phyloP scores from a whole-genome alignment of 1,140 invertebrate genomes.

The Polypedilum pembai region DNA sequence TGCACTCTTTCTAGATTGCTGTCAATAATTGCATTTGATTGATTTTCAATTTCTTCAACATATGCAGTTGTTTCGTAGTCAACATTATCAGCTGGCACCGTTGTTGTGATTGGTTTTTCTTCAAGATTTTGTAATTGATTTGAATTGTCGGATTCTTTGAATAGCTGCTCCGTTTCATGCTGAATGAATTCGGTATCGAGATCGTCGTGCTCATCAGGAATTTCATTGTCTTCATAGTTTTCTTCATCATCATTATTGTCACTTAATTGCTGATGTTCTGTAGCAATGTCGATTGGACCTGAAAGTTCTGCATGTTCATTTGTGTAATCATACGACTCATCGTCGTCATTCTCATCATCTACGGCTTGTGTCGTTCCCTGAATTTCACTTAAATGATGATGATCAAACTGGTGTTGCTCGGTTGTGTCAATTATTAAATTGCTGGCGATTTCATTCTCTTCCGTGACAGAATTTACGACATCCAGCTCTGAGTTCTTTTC shows the following conservation, averaged over 20 bases:
- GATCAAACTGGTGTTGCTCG: constrained; percentile 29
- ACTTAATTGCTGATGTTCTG: not conserved
- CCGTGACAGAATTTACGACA: constrained; percentile 30
- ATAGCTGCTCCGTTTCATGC: constrained; percentile 21
- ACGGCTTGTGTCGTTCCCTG: constrained; percentile 31
- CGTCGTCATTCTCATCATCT: constrained; percentile 31
- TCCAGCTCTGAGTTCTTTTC: constrained; percentile 26
- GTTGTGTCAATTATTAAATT: constrained; percentile 36
- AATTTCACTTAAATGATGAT: constrained; percentile 29
- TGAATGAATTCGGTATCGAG: not conserved
- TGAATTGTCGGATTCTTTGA: not conserved
- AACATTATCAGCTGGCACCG: not conserved
- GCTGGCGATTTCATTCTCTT: constrained; percentile 29
- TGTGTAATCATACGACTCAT: constrained; percentile 35
- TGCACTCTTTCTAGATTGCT: not conserved
- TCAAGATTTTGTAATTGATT: constrained; percentile 2
- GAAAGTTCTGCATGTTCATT: constrained; percentile 35
- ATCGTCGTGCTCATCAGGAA: constrained; percentile 5
- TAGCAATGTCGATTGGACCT: constrained; percentile 36
- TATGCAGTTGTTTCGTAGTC: not conserved
- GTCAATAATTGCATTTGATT: not conserved
- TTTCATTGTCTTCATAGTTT: constrained; percentile 26
- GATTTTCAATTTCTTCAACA: constrained; percentile 6
- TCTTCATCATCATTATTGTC: not conserved
- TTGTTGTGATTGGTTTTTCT: not conserved